These are phyloP conservation scores for Helicorthomorpha holstii DNA, from an alignment of 1,140 invertebrate species.

Conservation along the genomic window DNA sequence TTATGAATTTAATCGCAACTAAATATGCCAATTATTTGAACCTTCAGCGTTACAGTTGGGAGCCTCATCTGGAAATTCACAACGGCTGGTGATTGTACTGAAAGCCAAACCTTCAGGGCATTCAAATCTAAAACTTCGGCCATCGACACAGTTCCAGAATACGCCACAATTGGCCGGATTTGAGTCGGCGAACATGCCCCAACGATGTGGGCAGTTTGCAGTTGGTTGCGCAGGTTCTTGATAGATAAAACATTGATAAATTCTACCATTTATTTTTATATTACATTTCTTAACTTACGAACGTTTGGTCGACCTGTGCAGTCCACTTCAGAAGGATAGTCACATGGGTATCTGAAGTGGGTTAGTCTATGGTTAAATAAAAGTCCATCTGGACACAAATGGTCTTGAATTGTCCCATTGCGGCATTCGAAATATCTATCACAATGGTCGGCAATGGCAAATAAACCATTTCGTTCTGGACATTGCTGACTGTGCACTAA, in stretches of 20 bases:
- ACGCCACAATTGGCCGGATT: constrained; percentile 59
- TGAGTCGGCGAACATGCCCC: constrained; percentile 76
- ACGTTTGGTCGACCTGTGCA: constrained; percentile 52
- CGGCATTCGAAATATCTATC: constrained; percentile 63
- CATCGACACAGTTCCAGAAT: constrained; percentile 78
- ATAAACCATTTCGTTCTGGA: constrained; percentile 54
- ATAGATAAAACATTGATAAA: no score
- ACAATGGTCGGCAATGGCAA: constrained; percentile 55
- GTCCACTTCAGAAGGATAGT: constrained; percentile 58
- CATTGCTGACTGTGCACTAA: constrained; percentile 26
- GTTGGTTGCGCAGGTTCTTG: constrained; percentile 59
- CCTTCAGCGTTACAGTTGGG: constrained; percentile 42
- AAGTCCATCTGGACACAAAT: constrained; percentile 60
- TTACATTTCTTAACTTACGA: constrained; percentile 62
- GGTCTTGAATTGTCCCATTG: constrained; percentile 47
- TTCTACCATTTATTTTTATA: no score
- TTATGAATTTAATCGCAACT: no score
- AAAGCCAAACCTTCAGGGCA: constrained; percentile 74
- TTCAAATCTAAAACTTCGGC: constrained; percentile 54
- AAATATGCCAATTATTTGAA: neutral
- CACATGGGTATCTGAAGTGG: constrained; percentile 51
- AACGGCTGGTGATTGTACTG: constrained; percentile 66
- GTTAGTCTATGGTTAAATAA: constrained; percentile 57
- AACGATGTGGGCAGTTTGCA: constrained; percentile 47
- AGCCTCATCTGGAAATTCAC: constrained; percentile 70